phyloP scores from a whole-genome alignment of 1,140 invertebrate species.

The Samia ricini region DNA sequence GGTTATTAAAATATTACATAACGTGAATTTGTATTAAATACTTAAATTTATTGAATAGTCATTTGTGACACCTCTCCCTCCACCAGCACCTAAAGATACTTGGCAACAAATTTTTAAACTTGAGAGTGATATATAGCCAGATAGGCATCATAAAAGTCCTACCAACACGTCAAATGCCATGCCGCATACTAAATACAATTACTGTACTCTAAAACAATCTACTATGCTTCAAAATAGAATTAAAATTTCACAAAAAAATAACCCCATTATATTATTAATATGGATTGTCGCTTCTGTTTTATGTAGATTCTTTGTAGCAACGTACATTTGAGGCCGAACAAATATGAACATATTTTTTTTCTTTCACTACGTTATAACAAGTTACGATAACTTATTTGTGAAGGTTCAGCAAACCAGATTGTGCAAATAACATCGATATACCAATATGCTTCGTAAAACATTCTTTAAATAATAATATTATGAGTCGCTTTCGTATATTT shows the following conservation, averaged over 20 bases:
- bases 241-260: no score
- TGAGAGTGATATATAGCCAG: no score
- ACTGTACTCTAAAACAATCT: no score
- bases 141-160: no score
- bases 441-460: conserved; percentile 5
- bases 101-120: no score
- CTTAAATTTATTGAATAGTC: no score
- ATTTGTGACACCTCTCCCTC: no score
- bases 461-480: conserved; percentile 1
- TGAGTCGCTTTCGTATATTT: background rate
- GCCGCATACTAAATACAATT: no score
- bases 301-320: background rate
- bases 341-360: conserved; percentile 44
- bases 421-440: conserved; percentile 37
- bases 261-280: background rate
- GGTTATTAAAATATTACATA: no score
- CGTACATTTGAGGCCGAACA: conserved; percentile 33
- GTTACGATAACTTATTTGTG: conserved; percentile 50
- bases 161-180: no score
- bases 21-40: no score
- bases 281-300: background rate
- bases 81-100: no score
- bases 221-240: background rate
- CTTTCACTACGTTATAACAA: conserved; percentile 38
- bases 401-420: conserved; percentile 37